Conservation (phyloP, 2,113 vertebrate genomes). For the Psilopogon haemacephalus region DNA sequence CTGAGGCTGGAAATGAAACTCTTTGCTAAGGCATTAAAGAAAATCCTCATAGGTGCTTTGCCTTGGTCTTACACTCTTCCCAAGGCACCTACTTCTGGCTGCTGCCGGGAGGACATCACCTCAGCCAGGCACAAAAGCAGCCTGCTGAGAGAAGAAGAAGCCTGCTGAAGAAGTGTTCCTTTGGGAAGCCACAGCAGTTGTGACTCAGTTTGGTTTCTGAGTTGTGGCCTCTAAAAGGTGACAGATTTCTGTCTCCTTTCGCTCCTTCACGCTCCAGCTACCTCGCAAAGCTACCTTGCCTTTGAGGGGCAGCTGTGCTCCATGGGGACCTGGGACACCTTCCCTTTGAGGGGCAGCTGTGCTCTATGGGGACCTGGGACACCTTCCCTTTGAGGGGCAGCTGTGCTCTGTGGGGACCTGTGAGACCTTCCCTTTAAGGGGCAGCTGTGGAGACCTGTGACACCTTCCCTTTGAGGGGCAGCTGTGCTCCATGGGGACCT, state of each 20-base stretch:
- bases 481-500: accelerated
- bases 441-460: background rate
- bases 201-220: background rate
- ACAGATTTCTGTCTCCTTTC: background rate
- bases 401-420: accelerated
- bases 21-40: background rate
- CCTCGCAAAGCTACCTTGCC: background rate
- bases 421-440: background rate
- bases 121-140: background rate
- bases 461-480: background rate
- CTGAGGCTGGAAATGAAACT: background rate
- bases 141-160: background rate
- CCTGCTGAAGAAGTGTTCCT: background rate
- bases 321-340: accelerated
- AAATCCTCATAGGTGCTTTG: background rate
- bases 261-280: background rate
- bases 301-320: background rate
- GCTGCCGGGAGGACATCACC: background rate
- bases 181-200: background rate
- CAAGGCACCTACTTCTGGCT: background rate
- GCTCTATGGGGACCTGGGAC: accelerated
- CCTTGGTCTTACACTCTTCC: background rate
- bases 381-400: background rate
- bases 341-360: background rate
- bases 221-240: background rate